phyloP scores from a whole-genome alignment of 2,888 invertebrate species.

The Hartigia nigra region DNA sequence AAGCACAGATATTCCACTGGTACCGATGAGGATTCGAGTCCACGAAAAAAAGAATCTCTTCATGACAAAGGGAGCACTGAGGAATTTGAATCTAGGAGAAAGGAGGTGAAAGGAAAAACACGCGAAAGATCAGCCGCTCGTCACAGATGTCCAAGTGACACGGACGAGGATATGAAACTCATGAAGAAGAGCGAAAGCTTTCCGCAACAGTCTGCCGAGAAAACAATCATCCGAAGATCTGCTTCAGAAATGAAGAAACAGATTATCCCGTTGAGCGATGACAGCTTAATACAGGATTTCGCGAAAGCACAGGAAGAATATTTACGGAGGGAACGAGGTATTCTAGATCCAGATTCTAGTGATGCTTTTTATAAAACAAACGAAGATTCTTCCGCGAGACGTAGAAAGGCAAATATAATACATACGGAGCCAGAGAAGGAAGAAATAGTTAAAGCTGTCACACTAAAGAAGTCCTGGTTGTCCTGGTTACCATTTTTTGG shows the following conservation, averaged over 20 bases:
- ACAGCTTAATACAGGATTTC: constrained; percentile 48
- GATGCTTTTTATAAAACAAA: constrained; percentile 26
- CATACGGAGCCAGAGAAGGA: constrained; percentile 51
- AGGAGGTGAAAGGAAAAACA: constrained; percentile 21
- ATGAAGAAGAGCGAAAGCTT: constrained; percentile 62
- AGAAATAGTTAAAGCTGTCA: constrained; percentile 50
- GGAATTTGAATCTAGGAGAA: not conserved
- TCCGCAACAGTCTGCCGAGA: constrained; percentile 17
- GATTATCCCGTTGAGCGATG: constrained; percentile 58
- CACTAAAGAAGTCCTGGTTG: constrained; percentile 30
- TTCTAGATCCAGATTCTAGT: constrained; percentile 42
- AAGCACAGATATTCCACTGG: constrained; percentile 18
- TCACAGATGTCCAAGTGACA: constrained; percentile 9
- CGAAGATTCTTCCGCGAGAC: constrained; percentile 28
- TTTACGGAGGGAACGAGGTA: constrained; percentile 41
- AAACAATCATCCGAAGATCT: constrained; percentile 24
- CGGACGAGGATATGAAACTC: constrained; percentile 61
- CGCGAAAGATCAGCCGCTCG: constrained; percentile 16
- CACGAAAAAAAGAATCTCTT: constrained; percentile 13
- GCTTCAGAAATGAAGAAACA: constrained; percentile 49
- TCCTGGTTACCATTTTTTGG: constrained; percentile 50
- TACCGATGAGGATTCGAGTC: constrained; percentile 22
- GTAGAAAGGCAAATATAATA: constrained; percentile 41
- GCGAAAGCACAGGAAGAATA: constrained; percentile 44
- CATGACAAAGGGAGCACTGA: not conserved